These are phyloP conservation scores for Apocheima hispidaria DNA, from an alignment of 2,888 invertebrate species.

Conservation along the genomic window DNA sequence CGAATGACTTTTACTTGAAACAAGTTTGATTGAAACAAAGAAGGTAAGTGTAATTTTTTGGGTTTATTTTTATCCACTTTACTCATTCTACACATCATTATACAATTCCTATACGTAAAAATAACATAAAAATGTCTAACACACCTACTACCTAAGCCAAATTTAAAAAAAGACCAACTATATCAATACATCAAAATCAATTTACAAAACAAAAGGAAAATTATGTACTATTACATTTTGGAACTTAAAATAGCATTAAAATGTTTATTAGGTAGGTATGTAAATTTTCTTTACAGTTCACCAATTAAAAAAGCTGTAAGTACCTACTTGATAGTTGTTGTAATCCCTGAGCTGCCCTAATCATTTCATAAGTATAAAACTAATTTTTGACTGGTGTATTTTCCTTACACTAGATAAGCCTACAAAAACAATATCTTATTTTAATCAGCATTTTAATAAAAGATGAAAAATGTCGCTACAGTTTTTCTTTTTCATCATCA, in stretches of 20 bases:
- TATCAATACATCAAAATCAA: background rate
- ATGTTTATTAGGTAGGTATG: background rate
- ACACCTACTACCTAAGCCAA: background rate
- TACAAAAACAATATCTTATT: constrained; percentile 43
- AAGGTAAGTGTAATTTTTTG: constrained; percentile 4
- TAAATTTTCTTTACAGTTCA: background rate
- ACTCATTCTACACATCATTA: constrained; percentile 34
- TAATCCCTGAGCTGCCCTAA: constrained; percentile 14
- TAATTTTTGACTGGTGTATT: constrained; percentile 18
- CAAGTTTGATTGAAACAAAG: too few species aligned
- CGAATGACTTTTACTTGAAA: too few species aligned
- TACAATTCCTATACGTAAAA: constrained; percentile 10
- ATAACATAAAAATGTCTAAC: background rate
- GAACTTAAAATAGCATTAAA: background rate
- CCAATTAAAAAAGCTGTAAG: constrained; percentile 1
- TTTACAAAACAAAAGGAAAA: background rate
- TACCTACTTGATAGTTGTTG: background rate
- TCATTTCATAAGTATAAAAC: background rate
- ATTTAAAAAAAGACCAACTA: background rate
- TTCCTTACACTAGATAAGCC: constrained; percentile 37
- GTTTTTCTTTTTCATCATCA: background rate
- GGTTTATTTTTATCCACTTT: constrained; percentile 32
- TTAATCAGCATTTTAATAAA: constrained; percentile 38
- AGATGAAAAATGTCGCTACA: constrained; percentile 11
- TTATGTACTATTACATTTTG: background rate